These are phyloP conservation scores for Anoplopoma fimbria DNA, from an alignment of 2,113 vertebrate genomes.

Conservation along the genomic window DNA sequence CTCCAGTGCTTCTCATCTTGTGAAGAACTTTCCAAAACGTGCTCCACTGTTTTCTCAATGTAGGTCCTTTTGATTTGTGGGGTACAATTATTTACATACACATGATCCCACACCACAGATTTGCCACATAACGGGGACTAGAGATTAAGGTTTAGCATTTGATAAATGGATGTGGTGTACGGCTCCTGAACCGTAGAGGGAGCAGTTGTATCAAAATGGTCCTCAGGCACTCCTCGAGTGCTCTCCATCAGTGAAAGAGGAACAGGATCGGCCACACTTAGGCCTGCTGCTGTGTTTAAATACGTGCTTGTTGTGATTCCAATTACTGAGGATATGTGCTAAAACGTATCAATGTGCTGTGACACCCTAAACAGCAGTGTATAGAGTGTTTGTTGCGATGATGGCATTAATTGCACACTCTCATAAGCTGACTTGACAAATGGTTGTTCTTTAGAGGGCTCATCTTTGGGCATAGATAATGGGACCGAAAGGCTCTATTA, in stretches of 20 bases:
- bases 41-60: too few relatives aligned
- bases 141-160: constrained; percentile 1
- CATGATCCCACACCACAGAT: not conserved
- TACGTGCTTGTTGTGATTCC: not conserved
- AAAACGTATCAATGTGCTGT: not conserved
- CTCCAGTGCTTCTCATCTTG: not conserved
- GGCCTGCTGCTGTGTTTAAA: not conserved
- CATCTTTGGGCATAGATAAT: not conserved
- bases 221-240: not conserved
- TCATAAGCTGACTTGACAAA: not conserved
- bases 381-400: not conserved
- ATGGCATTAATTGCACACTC: not conserved
- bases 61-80: not conserved
- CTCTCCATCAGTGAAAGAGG: not conserved
- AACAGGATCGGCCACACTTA: not conserved
- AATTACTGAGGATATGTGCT: not conserved
- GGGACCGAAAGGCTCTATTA: not conserved
- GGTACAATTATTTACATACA: not conserved
- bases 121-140: constrained; percentile 17
- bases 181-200: constrained; percentile 44
- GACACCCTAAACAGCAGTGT: not conserved
- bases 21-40: too few relatives aligned
- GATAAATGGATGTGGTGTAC: not conserved
- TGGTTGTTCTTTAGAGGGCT: not conserved
- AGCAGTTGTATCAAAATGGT: constrained; percentile 30